Evolutionary conservation across 2,797 vertebrate species (phyloP), one percentile per base, ranked within the genome.

Genomic region (Diplodus puntazzo): DNA sequence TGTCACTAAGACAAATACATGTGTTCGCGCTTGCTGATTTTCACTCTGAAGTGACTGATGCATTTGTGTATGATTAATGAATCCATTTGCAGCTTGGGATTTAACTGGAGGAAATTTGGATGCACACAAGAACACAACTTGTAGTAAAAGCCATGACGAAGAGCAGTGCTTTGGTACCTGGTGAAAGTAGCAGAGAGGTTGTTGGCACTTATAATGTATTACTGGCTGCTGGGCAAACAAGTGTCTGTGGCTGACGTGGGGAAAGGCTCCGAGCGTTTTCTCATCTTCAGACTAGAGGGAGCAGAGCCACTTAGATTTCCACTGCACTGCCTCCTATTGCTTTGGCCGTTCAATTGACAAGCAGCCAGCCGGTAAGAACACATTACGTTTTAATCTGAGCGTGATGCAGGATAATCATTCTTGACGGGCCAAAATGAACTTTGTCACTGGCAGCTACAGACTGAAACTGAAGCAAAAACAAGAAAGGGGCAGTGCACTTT

Each of bases 321-420:
- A 21, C 59, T 39, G 58, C 65, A 20, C 67, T 34, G 60, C 64
- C 50, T 69, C 20, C 46, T 25, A 9, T 59, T 25, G 39, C 65
- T 75, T 60, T 25, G 54, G 50, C 50, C 43, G 21, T 65, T 79
- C 49, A 39, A n/a, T 67, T 76, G 79, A 81, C 74, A 69, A 46
- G 57, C 42, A 58, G 67, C 54, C 64, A 65, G 45, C 61, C 66
- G 39, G 60, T 21, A 21, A 78, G 43, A 75, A 79, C 75, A 82
- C 75, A 81, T 88, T 81, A 72, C 50, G 58, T 83, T 89, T 89
- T 84, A 90, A 88, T 88, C 68, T 73, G 82, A 75, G 74, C 49
- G 0, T 61, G 75, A 86, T 66, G 74, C 76, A 64, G 25, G 63
- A 74, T 75, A 68, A 89, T 88, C 68, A 72, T 73, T 60, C 63